Evolutionary conservation across 2,113 vertebrate genomes (phyloP).

Genomic region (Cyanoramphus novaezelandiae): DNA sequence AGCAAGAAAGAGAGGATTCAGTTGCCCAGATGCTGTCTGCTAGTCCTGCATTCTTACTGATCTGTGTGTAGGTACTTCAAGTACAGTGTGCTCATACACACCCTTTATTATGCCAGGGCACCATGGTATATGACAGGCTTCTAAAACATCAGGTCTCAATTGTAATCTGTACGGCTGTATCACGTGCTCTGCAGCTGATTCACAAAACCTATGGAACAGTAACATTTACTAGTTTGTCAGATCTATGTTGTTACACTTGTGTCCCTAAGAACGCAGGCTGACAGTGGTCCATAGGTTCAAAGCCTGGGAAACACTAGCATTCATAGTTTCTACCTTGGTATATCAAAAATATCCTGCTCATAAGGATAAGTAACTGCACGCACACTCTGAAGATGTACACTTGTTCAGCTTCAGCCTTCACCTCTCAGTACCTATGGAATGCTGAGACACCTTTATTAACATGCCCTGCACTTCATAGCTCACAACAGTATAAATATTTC

Average conservation of each 20-base stretch:
- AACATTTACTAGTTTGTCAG: neutral
- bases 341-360: neutral
- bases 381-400: neutral
- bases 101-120: neutral
- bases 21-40: neutral
- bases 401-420: neutral
- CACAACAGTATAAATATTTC: neutral
- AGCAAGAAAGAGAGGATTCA: neutral
- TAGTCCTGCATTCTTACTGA: neutral
- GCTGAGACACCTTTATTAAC: neutral
- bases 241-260: neutral
- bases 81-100: neutral
- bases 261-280: neutral
- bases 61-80: rapidly evolving
- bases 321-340: neutral
- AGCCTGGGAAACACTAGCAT: neutral
- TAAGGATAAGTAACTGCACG: neutral
- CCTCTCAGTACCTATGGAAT: neutral
- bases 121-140: neutral
- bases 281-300: neutral
- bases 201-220: neutral
- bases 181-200: neutral
- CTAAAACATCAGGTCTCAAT: neutral
- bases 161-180: neutral
- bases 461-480: neutral